Percentiles rank a stretch among this genome's conserved stretches.
Conservation (phyloP, 30 jellyfish, hydroid and myxozoan genomes). For the Aurelia aurita region DNA sequence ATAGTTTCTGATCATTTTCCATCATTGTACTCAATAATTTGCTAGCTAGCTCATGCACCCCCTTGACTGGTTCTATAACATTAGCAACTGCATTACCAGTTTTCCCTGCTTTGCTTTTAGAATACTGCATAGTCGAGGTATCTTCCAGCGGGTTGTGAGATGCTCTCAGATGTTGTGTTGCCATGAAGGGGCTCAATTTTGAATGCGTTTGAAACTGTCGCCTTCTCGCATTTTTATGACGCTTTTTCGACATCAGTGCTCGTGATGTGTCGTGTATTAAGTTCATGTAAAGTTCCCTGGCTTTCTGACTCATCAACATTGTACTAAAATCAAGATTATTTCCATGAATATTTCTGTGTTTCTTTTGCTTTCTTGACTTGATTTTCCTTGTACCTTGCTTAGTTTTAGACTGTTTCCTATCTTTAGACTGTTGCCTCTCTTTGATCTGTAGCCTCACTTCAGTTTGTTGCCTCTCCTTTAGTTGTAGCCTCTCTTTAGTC, state of each 20-base stretch:
- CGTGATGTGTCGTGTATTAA: conserved; percentile 63
- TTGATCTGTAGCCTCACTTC: neutral
- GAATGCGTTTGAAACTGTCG: conserved; percentile 4
- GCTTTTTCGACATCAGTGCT: conserved; percentile 50
- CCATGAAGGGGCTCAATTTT: neutral
- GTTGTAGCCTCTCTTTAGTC: too few relatives aligned
- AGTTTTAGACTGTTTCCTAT: neutral
- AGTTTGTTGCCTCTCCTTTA: neutral
- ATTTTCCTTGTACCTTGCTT: neutral
- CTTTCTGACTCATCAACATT: conserved; percentile 63
- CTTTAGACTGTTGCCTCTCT: neutral
- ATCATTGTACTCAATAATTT: conserved; percentile 47
- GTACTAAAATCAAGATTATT: conserved; percentile 18
- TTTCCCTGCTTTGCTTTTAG: neutral
- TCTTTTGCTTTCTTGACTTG: neutral
- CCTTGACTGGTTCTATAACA: neutral
- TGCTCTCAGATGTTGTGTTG: neutral
- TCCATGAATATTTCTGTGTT: neutral
- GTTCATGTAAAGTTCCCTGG: conserved; percentile 62
- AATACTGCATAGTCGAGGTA: neutral
- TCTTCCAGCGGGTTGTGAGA: neutral
- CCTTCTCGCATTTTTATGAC: conserved; percentile 19
- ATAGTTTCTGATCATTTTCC: conserved; percentile 28
- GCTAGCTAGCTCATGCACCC: conserved; percentile 13
- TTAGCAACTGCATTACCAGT: neutral